Percentiles rank a stretch among this genome's conserved stretches.
Evolutionary conservation across 2,888 invertebrate genomes (phyloP).

Genomic region (Drosophila multiciliata): DNA sequence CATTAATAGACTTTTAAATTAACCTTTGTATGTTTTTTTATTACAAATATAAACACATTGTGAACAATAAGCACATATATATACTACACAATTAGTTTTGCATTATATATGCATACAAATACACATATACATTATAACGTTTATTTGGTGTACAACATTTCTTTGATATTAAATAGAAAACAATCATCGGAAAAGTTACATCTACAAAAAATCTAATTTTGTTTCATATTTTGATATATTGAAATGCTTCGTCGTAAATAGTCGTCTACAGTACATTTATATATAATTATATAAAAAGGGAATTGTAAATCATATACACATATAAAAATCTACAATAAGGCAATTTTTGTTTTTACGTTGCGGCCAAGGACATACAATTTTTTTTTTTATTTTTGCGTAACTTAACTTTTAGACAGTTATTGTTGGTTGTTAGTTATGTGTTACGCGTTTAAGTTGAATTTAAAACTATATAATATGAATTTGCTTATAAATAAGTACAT

Average conservation of each 20-base stretch:
- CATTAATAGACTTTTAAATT: neutral
- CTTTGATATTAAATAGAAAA: slow-evolving; percentile 51
- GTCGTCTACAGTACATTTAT: slow-evolving; percentile 24
- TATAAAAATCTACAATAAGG: slow-evolving; percentile 75
- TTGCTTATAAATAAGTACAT: slow-evolving; percentile 73
- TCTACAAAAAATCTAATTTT: slow-evolving; percentile 44
- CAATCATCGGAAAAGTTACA: slow-evolving; percentile 45
- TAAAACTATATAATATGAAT: slow-evolving; percentile 56
- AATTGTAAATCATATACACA: slow-evolving; percentile 71
- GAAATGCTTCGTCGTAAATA: slow-evolving; percentile 50
- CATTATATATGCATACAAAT: slow-evolving; percentile 27
- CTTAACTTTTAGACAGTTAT: slow-evolving; percentile 16
- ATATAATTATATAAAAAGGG: slow-evolving; percentile 63
- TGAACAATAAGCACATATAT: slow-evolving; percentile 43
- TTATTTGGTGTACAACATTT: slow-evolving; percentile 44
- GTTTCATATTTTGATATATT: slow-evolving; percentile 50
- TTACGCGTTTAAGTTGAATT: slow-evolving; percentile 25
- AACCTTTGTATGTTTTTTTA: slow-evolving; percentile 28
- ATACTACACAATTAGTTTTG: slow-evolving; percentile 29
- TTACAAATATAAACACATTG: slow-evolving; percentile 30
- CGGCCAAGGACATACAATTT: slow-evolving; percentile 39
- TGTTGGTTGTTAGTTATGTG: slow-evolving; percentile 13
- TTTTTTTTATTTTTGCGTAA: slow-evolving; percentile 4
- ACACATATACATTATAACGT: slow-evolving; percentile 21
- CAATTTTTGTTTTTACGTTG: slow-evolving; percentile 50